Base-by-base conservation (phyloP, 2,888 invertebrate genomes). In the Crioceris asparagi region DNA sequence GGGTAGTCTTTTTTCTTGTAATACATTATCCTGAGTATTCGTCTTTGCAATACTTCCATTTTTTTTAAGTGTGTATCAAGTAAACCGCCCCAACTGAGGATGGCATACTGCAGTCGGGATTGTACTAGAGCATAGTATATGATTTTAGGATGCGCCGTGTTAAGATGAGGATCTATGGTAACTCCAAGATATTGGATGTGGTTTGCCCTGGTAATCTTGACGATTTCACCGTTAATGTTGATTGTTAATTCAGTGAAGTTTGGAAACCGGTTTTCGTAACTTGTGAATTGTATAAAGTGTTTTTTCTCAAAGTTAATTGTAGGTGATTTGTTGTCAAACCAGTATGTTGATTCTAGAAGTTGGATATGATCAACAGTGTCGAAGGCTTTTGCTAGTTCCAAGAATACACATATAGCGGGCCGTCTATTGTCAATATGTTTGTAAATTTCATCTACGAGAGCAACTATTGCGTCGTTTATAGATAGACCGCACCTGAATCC, bases 361-460 rank as follows among this genome's bases (percentile, higher is more conserved):
- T 29, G 31, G 11, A 3, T 4, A 17, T 36, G 32, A 17, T 8
- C 6, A 11, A 26, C 36, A 31, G 36, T 32, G 17, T 23, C 36
- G 21, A 36, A 36, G 5, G 32, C 36, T 17, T 32, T 36, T 10
- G 21, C 23, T 6, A 36, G 31, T 25, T 36, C 36, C 16, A 36
- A 15, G 18, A 36, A 36, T 2, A 36, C 26, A 12, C 36, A 19
- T 3, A 31, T 4, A 4, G 17, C 10, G n/a, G 25, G 32, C 14
- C 11, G 16, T 3, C 15, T 21, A 1, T 21, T 8, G 21, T 29
- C 30, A 2, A 21, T 6, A 1, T 11, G 4, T 29, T 29, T 18
- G 12, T 14, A 29, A 11, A 35, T 35, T 11, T 27, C 27, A 14
- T 4, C 12, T 8, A 7, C 7, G 12, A 27, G 12, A 2, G 12